Percentiles rank a stretch among this genome's conserved stretches.
phyloP scores from a whole-genome alignment of 2,888 invertebrate genomes.

The Trachelus iudaicus region DNA sequence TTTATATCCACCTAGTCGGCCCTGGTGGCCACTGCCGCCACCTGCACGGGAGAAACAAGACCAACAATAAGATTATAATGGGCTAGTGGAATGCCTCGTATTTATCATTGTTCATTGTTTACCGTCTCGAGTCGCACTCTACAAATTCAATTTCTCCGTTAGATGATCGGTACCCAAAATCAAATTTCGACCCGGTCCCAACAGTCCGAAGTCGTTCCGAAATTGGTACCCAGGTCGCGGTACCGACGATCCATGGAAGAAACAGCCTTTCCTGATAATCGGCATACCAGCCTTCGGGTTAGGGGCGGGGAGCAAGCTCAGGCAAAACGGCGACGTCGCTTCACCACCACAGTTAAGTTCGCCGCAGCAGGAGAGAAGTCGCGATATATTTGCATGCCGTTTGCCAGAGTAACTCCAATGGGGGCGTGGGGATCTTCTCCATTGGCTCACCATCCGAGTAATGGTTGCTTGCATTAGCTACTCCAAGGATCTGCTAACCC shows the following conservation, averaged over 20 bases:
- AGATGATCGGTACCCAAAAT: background rate
- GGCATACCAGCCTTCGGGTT: background rate
- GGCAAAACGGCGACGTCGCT: constrained; percentile 18
- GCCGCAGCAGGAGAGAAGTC: constrained; percentile 33
- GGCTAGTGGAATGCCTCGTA: constrained; percentile 53
- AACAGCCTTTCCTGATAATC: background rate
- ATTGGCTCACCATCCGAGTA: constrained; percentile 64
- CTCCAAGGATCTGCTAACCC: constrained; percentile 41
- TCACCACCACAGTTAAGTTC: constrained; percentile 22
- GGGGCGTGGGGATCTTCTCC: constrained; percentile 66
- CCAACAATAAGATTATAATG: constrained; percentile 62
- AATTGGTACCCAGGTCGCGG: background rate
- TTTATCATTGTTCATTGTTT: constrained; percentile 61
- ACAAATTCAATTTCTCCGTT: background rate
- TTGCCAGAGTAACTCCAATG: constrained; percentile 51
- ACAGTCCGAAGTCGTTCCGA: background rate
- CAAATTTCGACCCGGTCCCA: background rate
- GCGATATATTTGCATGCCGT: constrained; percentile 61
- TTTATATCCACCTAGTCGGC: constrained; percentile 47
- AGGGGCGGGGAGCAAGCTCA: constrained; percentile 10
- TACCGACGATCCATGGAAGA: background rate
- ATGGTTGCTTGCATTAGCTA: constrained; percentile 64
- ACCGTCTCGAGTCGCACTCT: constrained; percentile 32
- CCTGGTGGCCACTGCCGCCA: constrained; percentile 40
- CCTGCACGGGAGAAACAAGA: constrained; percentile 55